phyloP scores from a whole-genome alignment of 2,888 invertebrate species.

The Parthenolecanium corni region DNA sequence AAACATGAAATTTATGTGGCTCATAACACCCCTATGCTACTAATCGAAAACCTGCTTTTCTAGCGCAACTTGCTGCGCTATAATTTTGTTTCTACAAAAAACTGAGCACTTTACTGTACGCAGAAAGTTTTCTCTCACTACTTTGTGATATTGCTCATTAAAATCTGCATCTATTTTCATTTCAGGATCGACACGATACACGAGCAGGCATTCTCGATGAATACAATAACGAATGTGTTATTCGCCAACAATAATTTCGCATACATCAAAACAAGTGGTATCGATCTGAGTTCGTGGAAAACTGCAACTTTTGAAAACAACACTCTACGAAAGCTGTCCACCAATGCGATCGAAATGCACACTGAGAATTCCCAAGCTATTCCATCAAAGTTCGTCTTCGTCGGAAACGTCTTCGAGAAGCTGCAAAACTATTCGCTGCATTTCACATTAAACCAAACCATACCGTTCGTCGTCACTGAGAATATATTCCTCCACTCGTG shows the following conservation, averaged over 20 bases:
- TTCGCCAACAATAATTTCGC: slow-evolving; percentile 52
- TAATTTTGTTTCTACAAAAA: no score
- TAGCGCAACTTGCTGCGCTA: no score
- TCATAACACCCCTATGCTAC: no score
- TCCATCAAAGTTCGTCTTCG: slow-evolving; percentile 1
- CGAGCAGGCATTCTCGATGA: slow-evolving; percentile 50
- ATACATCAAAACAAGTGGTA: slow-evolving; percentile 47
- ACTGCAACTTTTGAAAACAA: slow-evolving; percentile 52
- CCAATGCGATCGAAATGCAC: slow-evolving; percentile 42
- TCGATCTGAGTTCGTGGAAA: slow-evolving; percentile 55
- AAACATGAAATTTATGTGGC: no score
- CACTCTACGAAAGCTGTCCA: slow-evolving; percentile 48
- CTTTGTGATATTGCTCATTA: no score
- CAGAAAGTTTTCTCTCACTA: no score
- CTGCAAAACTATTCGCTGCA: slow-evolving; percentile 41
- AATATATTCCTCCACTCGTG: slow-evolving; percentile 55
- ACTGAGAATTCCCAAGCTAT: neutral
- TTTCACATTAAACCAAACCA: slow-evolving; percentile 42
- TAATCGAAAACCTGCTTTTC: no score
- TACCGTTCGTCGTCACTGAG: slow-evolving; percentile 39
- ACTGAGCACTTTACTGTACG: no score
- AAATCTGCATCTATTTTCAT: no score
- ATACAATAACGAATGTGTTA: slow-evolving; percentile 48
- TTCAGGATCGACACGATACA: slow-evolving; percentile 42
- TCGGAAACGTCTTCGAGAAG: slow-evolving; percentile 38